A percentile compares a stretch with the other conserved stretches of the same genome.
These are phyloP conservation scores for Epinephelus awoara DNA, from an alignment of 2,797 vertebrate species.

Conservation along the genomic window DNA sequence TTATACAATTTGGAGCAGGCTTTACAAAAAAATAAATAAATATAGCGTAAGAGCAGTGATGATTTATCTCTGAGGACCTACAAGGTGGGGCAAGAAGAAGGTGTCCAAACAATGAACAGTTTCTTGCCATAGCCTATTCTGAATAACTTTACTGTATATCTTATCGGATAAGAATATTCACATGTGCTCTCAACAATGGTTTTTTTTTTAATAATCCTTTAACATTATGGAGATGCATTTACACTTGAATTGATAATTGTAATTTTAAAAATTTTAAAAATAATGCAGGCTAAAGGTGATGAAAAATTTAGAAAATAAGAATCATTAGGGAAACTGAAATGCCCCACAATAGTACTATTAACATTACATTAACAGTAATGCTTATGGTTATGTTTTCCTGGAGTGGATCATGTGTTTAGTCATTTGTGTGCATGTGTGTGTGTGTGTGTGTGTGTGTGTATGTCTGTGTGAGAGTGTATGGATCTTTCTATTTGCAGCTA, in stretches of 20 bases:
- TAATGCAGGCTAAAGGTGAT: not conserved
- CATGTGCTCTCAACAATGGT: not conserved
- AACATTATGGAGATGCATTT: constrained; percentile 21
- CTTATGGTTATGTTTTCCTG: no score
- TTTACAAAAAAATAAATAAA: not conserved
- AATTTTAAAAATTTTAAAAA: not conserved
- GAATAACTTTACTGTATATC: constrained; percentile 1
- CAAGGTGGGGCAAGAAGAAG: not conserved
- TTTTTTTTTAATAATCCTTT: not conserved
- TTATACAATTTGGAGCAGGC: constrained; percentile 52
- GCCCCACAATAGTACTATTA: not conserved
- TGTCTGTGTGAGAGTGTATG: no score
- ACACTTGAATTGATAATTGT: not conserved
- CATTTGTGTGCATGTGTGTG: no score
- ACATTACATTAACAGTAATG: no score
- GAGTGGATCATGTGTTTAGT: no score
- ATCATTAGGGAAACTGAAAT: not conserved
- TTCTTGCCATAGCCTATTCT: not conserved
- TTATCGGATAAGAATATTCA: no score
- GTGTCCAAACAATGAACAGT: no score
- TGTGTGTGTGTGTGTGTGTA: no score
- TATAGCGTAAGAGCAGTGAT: not conserved
- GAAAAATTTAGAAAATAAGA: no score
- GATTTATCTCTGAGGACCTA: not conserved
- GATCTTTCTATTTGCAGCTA: no score